A percentile compares a stretch with the other conserved stretches of the same genome.
phyloP scores from a whole-genome alignment of 2,113 vertebrate species.

The Paedocypris sp. region DNA sequence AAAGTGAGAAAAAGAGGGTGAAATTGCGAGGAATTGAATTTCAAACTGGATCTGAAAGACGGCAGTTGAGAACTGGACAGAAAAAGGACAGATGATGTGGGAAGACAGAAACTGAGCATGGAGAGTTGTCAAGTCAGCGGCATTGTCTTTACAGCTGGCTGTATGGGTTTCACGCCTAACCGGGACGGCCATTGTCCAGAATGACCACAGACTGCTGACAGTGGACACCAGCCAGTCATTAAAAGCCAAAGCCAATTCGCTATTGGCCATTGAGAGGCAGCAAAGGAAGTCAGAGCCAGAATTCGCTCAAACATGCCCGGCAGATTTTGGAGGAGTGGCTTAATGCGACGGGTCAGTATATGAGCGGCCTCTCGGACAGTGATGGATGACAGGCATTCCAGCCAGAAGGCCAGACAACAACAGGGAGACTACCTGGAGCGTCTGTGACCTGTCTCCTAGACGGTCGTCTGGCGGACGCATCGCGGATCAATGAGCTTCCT shows the following conservation, averaged over 20 bases:
- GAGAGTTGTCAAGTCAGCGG: constrained; percentile 41
- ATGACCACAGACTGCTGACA: constrained; percentile 23
- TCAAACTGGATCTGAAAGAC: constrained; percentile 7
- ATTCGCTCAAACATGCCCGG: background rate
- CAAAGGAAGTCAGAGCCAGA: constrained; percentile 1
- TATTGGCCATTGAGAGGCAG: background rate
- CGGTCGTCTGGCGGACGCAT: constrained; percentile 19
- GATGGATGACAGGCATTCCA: constrained; percentile 18
- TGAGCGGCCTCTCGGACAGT: constrained; percentile 4
- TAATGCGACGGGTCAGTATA: constrained; percentile 3
- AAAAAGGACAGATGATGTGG: constrained; percentile 3
- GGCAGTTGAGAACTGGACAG: background rate
- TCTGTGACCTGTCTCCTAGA: constrained; percentile 8
- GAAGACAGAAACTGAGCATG: constrained; percentile 47
- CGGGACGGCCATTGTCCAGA: constrained; percentile 12
- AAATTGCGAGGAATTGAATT: constrained; percentile 11
- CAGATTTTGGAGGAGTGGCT: background rate
- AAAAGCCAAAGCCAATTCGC: constrained; percentile 30
- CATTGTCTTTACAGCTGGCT: constrained; percentile 17
- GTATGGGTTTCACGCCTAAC: background rate
- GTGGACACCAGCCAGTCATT: constrained; percentile 23
- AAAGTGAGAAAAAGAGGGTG: constrained; percentile 27
- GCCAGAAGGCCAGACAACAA: constrained; percentile 6
- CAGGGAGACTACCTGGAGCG: background rate
- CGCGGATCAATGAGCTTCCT: constrained; percentile 48